Evolutionary conservation across 2,888 invertebrate genomes (phyloP).

Genomic region (Himalopsyche kuldschensis): DNA sequence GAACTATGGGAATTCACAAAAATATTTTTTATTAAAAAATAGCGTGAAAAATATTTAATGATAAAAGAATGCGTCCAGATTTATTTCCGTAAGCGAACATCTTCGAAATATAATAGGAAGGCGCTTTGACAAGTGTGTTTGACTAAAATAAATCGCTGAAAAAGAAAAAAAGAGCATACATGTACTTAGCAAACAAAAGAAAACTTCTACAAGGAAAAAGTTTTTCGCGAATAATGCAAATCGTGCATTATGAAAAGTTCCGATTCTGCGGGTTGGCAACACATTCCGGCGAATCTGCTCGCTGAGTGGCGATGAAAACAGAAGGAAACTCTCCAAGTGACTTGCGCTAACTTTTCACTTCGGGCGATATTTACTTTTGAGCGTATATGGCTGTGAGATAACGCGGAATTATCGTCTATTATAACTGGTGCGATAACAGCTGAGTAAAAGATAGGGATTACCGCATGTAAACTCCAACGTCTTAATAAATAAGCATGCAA

Average conservation of each 20-base stretch:
- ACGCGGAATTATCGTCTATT: not conserved
- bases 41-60: too few relatives aligned
- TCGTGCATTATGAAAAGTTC: not conserved
- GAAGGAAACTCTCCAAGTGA: not conserved
- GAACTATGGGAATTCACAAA: too few relatives aligned
- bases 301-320: not conserved
- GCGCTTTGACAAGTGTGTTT: not conserved
- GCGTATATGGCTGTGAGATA: not conserved
- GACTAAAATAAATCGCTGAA: not conserved
- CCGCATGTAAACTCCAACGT: too few relatives aligned
- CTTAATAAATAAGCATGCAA: too few relatives aligned
- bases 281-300: not conserved
- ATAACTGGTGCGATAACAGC: not conserved
- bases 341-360: not conserved
- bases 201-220: not conserved
- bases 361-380: not conserved
- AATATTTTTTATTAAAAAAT: too few relatives aligned
- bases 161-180: not conserved
- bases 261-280: not conserved
- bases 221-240: not conserved
- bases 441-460: too few relatives aligned
- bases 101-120: not conserved
- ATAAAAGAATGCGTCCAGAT: too few relatives aligned
- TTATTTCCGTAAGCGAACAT: too few relatives aligned
- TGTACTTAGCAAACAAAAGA: not conserved